Conservation (phyloP, 2,113 vertebrate species). For the Lepisosteus oculatus region DNA sequence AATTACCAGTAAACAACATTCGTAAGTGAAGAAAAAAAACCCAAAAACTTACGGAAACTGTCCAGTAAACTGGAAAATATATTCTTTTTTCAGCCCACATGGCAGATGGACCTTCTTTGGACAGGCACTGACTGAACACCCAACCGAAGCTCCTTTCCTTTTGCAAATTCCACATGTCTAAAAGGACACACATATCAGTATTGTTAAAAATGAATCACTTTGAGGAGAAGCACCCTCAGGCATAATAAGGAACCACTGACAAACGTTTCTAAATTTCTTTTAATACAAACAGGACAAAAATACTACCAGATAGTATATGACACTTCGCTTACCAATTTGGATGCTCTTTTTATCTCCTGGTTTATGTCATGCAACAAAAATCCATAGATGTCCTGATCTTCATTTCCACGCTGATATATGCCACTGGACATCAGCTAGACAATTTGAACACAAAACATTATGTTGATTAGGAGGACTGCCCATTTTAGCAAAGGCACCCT, state of each 20-base stretch:
- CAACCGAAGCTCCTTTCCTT: slow-evolving; percentile 85
- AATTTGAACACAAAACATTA: neutral
- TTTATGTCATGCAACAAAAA: slow-evolving; percentile 87
- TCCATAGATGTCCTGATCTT: slow-evolving; percentile 84
- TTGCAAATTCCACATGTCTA: slow-evolving; percentile 81
- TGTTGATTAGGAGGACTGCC: too few relatives aligned
- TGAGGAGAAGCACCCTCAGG: neutral
- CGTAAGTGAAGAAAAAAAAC: too few relatives aligned
- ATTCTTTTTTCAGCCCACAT: slow-evolving; percentile 75
- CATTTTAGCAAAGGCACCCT: too few relatives aligned
- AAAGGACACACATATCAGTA: slow-evolving; percentile 22
- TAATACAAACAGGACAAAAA: neutral
- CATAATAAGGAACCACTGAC: too few relatives aligned
- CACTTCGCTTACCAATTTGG: slow-evolving; percentile 76
- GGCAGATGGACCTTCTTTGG: slow-evolving; percentile 85
- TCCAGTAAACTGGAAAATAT: slow-evolving; percentile 86
- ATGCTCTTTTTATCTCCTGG: slow-evolving; percentile 78
- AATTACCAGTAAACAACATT: too few relatives aligned
- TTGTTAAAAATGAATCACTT: neutral
- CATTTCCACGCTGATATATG: slow-evolving; percentile 87
- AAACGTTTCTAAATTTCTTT: neutral
- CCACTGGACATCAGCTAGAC: slow-evolving; percentile 88
- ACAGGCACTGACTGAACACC: slow-evolving; percentile 79
- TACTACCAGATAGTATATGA: neutral
- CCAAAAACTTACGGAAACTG: slow-evolving; percentile 78